Conservation (phyloP, 2,888 invertebrate genomes). For the Ectemnius cavifrons region DNA sequence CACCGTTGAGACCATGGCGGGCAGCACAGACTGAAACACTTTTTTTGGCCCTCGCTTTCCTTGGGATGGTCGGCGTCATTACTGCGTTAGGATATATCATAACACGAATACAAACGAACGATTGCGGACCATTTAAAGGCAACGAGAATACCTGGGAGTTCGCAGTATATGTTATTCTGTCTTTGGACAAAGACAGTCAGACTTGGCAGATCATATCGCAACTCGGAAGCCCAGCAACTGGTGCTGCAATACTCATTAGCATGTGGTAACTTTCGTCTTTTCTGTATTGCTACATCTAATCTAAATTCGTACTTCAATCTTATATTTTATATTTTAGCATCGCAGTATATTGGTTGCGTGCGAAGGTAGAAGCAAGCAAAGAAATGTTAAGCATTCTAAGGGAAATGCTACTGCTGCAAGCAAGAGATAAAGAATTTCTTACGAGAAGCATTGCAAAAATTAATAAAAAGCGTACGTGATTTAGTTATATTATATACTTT, state of each 20-base stretch:
- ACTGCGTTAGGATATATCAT: constrained; percentile 83
- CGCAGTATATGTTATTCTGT: constrained; percentile 80
- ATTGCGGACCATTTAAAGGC: constrained; percentile 84
- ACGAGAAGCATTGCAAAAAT: constrained; percentile 82
- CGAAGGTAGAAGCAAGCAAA: constrained; percentile 82
- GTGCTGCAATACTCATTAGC: constrained; percentile 81
- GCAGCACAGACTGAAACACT: constrained; percentile 89
- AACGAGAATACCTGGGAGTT: constrained; percentile 81
- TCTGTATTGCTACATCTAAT: constrained; percentile 14
- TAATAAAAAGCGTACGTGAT: constrained; percentile 80
- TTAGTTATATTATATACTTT: not conserved
- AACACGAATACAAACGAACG: constrained; percentile 80
- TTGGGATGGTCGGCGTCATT: constrained; percentile 82
- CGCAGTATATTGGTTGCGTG: constrained; percentile 83
- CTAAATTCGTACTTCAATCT: too few species aligned
- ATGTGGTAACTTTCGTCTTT: constrained; percentile 79
- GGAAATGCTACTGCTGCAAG: constrained; percentile 83
- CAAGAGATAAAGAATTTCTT: constrained; percentile 86
- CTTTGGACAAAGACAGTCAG: constrained; percentile 77
- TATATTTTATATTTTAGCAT: constrained; percentile 76
- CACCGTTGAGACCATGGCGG: constrained; percentile 83
- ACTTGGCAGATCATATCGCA: constrained; percentile 79
- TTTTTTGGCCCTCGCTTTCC: constrained; percentile 84
- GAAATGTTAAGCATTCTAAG: constrained; percentile 82
- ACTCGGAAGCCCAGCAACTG: constrained; percentile 82